Evolutionary conservation across 2,113 vertebrate species (phyloP), one percentile per base, ranked within the genome.

Genomic region (Rhegmatorhina hoffmannsi): DNA sequence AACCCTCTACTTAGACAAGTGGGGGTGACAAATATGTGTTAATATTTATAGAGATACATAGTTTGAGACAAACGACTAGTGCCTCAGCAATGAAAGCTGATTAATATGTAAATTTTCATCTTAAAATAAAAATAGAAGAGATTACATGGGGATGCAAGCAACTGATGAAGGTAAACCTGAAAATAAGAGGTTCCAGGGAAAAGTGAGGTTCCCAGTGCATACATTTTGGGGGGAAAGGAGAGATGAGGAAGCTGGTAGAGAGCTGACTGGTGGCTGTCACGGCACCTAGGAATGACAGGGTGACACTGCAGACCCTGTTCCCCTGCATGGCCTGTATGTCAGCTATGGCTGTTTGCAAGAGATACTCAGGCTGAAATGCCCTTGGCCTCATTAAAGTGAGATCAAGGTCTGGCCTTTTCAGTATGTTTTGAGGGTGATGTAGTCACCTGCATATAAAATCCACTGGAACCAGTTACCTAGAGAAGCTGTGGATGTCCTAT

Each of bases 111-210:
- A 74, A 72, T 72, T 34, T 87, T 91, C 44, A 33, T 46, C 43
- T 64, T 84, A 72, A 75, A 90, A 78, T 26, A 78, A 63, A 81
- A 87, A 59, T 46, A 67, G 75, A 94, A 87, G 13, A 7, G n/a
- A 78, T 87, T 29, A 31, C 31, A 14, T 0, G 0, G 31, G 17
- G 40, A 11, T 60, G n/a, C 25, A 58, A 72, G 19, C 0, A 7
- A 84, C 55, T 2, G 0, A 7, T 59, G 29, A 77, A 70, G 10
- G 64, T 8, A 89, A 92, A 75, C 36, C 25, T 78, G 73, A 84
- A 94, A 95, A 63, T 33, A 74, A 78, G 46, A 17, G 11, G 12
- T 9, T 63, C 33, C 17, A 34, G 33, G 63, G 38, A 47, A 70
- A 77, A 46, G 4, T 26, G 5, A 33, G 2, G 5, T 69, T 59